phyloP scores from a whole-genome alignment of 2,888 invertebrate genomes.

The Apamea crenata region DNA sequence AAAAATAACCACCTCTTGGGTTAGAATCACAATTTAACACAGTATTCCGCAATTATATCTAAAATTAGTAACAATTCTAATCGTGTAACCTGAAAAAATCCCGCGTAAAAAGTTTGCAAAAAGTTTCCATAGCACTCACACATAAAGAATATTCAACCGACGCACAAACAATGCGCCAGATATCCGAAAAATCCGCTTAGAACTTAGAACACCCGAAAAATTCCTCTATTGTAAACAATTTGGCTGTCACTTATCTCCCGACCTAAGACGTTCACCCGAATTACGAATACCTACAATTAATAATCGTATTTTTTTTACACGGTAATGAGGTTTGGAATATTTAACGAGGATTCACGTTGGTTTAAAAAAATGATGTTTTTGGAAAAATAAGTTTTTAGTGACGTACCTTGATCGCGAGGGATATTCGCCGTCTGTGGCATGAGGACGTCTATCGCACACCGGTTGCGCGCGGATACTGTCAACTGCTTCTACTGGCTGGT shows the following conservation, averaged over 20 bases:
- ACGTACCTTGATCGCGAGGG: constrained; percentile 80
- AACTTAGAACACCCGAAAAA: constrained; percentile 22
- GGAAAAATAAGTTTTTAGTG: constrained; percentile 67
- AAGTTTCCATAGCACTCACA: constrained; percentile 35
- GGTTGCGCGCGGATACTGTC: constrained; percentile 82
- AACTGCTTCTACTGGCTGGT: constrained; percentile 65
- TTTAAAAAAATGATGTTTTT: constrained; percentile 16
- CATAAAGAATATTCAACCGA: constrained; percentile 2
- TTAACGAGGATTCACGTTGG: background rate
- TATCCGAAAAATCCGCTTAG: constrained; percentile 1
- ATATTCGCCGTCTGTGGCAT: constrained; percentile 74
- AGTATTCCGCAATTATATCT: background rate
- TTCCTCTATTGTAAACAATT: constrained; percentile 53
- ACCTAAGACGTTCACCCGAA: constrained; percentile 35
- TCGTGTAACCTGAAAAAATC: background rate
- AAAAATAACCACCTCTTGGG: background rate
- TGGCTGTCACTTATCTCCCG: constrained; percentile 43
- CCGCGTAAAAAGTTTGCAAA: constrained; percentile 50
- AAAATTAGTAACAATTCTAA: background rate
- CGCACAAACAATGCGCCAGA: background rate
- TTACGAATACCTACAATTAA: constrained; percentile 30
- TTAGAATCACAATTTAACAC: background rate
- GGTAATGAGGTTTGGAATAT: background rate
- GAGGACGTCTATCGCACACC: constrained; percentile 75
- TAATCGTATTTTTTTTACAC: background rate